Conservation (phyloP, 2,113 vertebrate genomes). For the Bufo gargarizans region DNA sequence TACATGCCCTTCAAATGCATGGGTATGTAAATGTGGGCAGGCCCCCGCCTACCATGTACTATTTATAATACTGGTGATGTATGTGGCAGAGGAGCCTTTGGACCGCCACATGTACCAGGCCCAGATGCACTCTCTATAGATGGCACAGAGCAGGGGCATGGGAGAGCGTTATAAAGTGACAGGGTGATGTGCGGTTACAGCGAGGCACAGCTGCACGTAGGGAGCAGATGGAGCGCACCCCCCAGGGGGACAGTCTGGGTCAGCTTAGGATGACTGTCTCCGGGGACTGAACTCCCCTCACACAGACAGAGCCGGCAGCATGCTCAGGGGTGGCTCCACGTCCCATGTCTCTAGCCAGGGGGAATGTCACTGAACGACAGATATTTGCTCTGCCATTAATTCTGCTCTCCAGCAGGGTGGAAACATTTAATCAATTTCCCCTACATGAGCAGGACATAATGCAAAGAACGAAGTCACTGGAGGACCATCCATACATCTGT, state of each 20-base stretch:
- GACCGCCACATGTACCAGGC: not conserved
- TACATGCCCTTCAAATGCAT: too few relatives aligned
- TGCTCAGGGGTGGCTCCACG: not conserved
- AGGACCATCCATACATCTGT: not conserved
- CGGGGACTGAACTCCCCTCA: not conserved
- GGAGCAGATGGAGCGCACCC: conserved; percentile 27
- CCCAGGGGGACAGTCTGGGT: conserved; percentile 31
- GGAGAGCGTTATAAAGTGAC: not conserved
- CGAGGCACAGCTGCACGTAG: conserved; percentile 17
- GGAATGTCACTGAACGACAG: conserved; percentile 24
- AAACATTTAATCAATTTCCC: conserved; percentile 39
- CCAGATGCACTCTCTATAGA: not conserved
- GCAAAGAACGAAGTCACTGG: not conserved
- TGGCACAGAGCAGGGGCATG: too few relatives aligned
- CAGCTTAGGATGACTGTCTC: conserved; percentile 9
- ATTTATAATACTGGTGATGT: too few relatives aligned
- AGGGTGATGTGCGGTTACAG: not conserved
- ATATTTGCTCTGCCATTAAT: conserved; percentile 8
- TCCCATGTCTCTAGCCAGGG: conserved; percentile 32
- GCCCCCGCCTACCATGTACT: too few relatives aligned
- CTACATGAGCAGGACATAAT: not conserved
- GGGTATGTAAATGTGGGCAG: too few relatives aligned
- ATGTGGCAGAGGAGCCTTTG: too few relatives aligned
- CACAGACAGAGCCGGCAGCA: not conserved
- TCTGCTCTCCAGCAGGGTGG: conserved; percentile 23